Conservation (phyloP, 2,888 invertebrate genomes). For the Xylota segnis region DNA sequence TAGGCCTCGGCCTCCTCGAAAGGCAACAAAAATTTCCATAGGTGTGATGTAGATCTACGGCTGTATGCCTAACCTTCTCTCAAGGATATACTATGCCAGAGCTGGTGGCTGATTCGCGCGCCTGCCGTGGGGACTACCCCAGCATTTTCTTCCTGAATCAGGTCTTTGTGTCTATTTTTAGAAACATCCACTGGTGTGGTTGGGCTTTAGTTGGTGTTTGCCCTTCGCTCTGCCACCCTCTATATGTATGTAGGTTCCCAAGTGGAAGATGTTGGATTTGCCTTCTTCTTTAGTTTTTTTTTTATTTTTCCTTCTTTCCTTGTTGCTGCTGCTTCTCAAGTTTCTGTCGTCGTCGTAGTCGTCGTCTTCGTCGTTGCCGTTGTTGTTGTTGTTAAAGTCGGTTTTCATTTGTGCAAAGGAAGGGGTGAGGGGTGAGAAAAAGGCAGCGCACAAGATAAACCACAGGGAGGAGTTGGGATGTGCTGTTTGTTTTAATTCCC, state of each 20-base stretch:
- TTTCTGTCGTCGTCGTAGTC: neutral
- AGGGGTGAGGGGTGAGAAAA: slow-evolving; percentile 12
- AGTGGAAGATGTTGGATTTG: slow-evolving; percentile 42
- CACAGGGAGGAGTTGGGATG: slow-evolving; percentile 57
- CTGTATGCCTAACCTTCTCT: slow-evolving; percentile 59
- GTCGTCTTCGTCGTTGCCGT: neutral
- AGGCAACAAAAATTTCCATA: slow-evolving; percentile 35
- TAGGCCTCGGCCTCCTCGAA: slow-evolving; percentile 24
- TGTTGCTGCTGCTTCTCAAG: slow-evolving; percentile 10
- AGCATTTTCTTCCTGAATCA: slow-evolving; percentile 64
- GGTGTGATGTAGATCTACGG: slow-evolving; percentile 57
- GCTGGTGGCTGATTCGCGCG: slow-evolving; percentile 7
- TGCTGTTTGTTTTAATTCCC: slow-evolving; percentile 73
- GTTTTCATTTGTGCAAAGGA: slow-evolving; percentile 1
- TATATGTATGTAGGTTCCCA: neutral
- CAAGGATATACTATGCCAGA: slow-evolving; percentile 57
- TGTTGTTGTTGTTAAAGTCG: neutral
- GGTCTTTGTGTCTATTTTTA: slow-evolving; percentile 72
- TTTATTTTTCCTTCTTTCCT: slow-evolving; percentile 6
- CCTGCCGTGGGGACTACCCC: slow-evolving; percentile 15
- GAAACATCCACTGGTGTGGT: slow-evolving; percentile 51
- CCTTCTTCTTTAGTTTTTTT: slow-evolving; percentile 14
- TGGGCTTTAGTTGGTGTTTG: slow-evolving; percentile 48
- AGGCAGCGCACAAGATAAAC: slow-evolving; percentile 33
- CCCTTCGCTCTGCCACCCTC: slow-evolving; percentile 5